Evolutionary conservation across 2,113 vertebrate genomes (phyloP).

Genomic region (Thymallus thymallus): DNA sequence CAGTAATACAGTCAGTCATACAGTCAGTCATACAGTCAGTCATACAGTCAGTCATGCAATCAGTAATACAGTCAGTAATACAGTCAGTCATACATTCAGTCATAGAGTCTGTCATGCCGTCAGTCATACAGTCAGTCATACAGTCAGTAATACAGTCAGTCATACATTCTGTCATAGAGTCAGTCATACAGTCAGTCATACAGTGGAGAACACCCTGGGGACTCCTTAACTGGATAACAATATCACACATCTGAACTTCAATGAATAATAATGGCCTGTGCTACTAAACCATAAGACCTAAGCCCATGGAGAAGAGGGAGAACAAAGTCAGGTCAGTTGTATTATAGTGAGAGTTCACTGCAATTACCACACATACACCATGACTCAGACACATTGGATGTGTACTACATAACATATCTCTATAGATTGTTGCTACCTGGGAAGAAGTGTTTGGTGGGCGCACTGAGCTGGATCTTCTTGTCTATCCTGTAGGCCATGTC

Average conservation of each 20-base stretch:
- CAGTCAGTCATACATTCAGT: too few relatives aligned
- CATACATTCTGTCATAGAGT: too few relatives aligned
- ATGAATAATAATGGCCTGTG: background rate
- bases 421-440: conserved; percentile 72
- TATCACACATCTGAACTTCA: background rate
- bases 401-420: too few relatives aligned
- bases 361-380: background rate
- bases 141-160: too few relatives aligned
- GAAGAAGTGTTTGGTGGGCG: conserved; percentile 81
- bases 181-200: too few relatives aligned
- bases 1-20: too few relatives aligned
- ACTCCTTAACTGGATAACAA: background rate
- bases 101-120: too few relatives aligned
- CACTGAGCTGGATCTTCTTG: conserved; percentile 76
- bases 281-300: background rate
- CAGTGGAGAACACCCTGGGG: too few relatives aligned
- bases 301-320: background rate
- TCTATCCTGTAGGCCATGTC: conserved; percentile 82
- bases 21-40: too few relatives aligned
- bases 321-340: background rate
- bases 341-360: background rate
- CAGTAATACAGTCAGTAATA: too few relatives aligned
- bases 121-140: too few relatives aligned
- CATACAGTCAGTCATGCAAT: too few relatives aligned
- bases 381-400: background rate